Evolutionary conservation across 1,140 invertebrate species (phyloP), one percentile per base, ranked within the genome.

Genomic region (Neoseiulus cucumeris): DNA sequence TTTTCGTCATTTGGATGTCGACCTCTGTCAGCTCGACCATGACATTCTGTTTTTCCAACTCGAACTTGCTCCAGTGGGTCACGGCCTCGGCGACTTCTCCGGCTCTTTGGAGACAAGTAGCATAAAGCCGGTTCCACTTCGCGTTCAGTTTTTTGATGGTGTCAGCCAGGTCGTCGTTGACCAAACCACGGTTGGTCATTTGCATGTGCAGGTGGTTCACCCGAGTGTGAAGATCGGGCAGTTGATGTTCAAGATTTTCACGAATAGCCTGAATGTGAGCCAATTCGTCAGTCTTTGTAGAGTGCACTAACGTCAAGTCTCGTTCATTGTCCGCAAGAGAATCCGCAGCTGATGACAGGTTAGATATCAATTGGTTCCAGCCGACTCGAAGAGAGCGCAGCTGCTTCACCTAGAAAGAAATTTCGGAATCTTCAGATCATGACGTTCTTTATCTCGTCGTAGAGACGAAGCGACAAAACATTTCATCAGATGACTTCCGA

Each of bases 1-100:
- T 59, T 33, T 59, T 59, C 4, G 51, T 59, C 51, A 59, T 59
- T 33, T 59, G 51, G 22, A 59, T 59, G 22, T 59, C 51, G 33
- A 59, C 51, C 9, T 59, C 51, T 4, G 51, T 59, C 14, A 59
- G 22, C 51, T 25, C 51, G 51, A 59, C 51, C 51, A 59, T 59
- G 22, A 59, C 51, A 20, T 59, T 59, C 2, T 59, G 51, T 59
- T 59, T 59, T 17, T 59, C 51, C 25, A 59, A 33, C 22, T 59
- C 51, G 51, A 59, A 59, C 51, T 25, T 17, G 51, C 51, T 59
- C 51, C 51, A 59, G 22, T 59, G 51, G 14, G 51, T 29, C 33
- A 59, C 51, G 14, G 51, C 51, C 9, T 59, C 51, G 9, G 51
- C 51, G 51, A 33, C 51, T 25, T 25, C 25, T 1, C 25, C 22